Conservation (phyloP, 1,140 invertebrate genomes). For the Panonychus citri region DNA sequence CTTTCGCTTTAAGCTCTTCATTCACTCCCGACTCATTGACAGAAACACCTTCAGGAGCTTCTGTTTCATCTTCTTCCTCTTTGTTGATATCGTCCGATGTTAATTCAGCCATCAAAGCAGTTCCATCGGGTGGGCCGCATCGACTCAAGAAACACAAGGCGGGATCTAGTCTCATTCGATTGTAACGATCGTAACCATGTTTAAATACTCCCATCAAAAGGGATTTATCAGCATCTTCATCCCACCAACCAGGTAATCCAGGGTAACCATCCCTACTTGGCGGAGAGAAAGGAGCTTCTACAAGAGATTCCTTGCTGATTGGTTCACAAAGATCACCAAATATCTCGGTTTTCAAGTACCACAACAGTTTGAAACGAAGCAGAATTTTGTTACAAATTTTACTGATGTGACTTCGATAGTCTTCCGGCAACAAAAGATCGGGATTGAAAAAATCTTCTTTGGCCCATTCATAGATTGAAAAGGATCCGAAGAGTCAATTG, state of each 20-base stretch:
- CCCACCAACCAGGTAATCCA: slow-evolving; percentile 75
- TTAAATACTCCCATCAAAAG: slow-evolving; percentile 91
- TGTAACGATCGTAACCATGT: slow-evolving; percentile 91
- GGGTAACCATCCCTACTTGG: slow-evolving; percentile 21
- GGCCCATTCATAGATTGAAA: slow-evolving; percentile 50
- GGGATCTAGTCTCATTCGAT: slow-evolving; percentile 78
- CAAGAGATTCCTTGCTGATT: slow-evolving; percentile 54
- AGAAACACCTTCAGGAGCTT: slow-evolving; percentile 5
- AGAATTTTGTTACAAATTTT: slow-evolving; percentile 91
- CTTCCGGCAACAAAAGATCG: slow-evolving; percentile 61
- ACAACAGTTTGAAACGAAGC: slow-evolving; percentile 72
- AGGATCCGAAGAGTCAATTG: slow-evolving; percentile 18
- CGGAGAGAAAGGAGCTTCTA: slow-evolving; percentile 26
- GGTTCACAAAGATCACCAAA: slow-evolving; percentile 72
- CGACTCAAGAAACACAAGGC: slow-evolving; percentile 66
- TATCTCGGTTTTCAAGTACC: slow-evolving; percentile 92
- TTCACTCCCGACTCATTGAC: slow-evolving; percentile 1
- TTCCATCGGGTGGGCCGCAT: slow-evolving; percentile 53
- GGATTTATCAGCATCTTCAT: slow-evolving; percentile 86
- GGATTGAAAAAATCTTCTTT: slow-evolving; percentile 74
- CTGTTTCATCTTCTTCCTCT: slow-evolving; percentile 22
- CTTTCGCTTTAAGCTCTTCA: slow-evolving; percentile 6
- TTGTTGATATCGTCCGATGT: slow-evolving; percentile 22
- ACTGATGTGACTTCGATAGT: slow-evolving; percentile 87
- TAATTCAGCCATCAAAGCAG: slow-evolving; percentile 28